Evolutionary conservation across 2,888 invertebrate genomes (phyloP), one percentile per base, ranked within the genome.

Genomic region (Dione juno): DNA sequence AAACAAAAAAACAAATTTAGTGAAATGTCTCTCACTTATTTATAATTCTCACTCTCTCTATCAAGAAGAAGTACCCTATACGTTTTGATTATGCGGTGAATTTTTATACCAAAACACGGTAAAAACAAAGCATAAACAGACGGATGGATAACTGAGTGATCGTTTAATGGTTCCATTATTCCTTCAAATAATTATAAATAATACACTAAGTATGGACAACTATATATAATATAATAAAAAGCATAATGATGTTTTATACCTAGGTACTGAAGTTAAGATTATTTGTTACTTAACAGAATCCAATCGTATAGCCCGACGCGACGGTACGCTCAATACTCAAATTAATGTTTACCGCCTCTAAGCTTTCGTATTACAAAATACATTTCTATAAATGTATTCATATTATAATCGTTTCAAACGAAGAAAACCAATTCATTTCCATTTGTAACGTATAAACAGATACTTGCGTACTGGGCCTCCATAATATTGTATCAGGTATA

Each of bases 391-490:
- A 37, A 64, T 19, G 35, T 45, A 48, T n/a, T n/a, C n/a, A n/a
- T 63, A 35, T 43, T 43, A 45, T 61, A 61, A 61, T 61, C 28
- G 45, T 45, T 28, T 0, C 61, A 37, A 50, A 50, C 16, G 37
- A 16, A 50, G 48, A 13, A 50, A 64, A 13, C 37, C 9, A 48
- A 64, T 50, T 40, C 14, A 64, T 52, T 64, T 52, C 9, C 19
- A 64, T 52, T 50, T 64, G 50, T 64, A 64, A 40, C 50, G 50
- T 40, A 64, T 64, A 52, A 37, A 64, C 37, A 21, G 40, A 37
- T 64, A 40, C 19, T 64, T 64, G 13, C n/a, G 50, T 48, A 52
- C 14, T 50, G 13, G 59, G 14, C 59, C 21, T 37, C 50, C 37
- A 37, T 48, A 40, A 50, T 64, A 19, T 40, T 50, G 48, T 35